Evolutionary conservation across 1,140 invertebrate species (phyloP), one percentile per base, ranked within the genome.

Genomic region (Leptopilina clavipes): DNA sequence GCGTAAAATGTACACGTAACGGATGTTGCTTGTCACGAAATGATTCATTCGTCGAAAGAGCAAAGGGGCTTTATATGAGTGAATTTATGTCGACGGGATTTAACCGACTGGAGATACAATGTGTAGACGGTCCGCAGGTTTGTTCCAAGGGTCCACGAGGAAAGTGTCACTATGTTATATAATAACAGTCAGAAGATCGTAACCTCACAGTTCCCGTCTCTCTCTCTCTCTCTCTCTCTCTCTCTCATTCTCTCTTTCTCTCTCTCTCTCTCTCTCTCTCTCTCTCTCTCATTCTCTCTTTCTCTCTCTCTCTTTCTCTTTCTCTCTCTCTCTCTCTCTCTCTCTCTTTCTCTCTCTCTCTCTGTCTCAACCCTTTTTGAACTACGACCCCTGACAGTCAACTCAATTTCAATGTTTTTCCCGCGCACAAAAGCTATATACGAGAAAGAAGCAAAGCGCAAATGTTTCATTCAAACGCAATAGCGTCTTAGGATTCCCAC

Each of bases 71-170:
- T 54, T 18, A 54, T n/a, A n/a, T 18, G 19, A 19, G 52, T 19
- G 52, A 19, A 54, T 54, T 54, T 54, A 54, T 54, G 17, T 18
- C 52, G 18, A 54, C 17, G 52, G 8, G 52, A 54, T 54, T 54
- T 54, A 18, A 54, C 52, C 52, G 52, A 54, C 52, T 54, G 52
- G n/a, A 54, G 52, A 54, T 19, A 54, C 52, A 54, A 12, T 52
- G 8, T 2, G 25, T 31, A 1, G 25, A 31, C 25, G 25, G 25
- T 31, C 25, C 25, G 19, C 9, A 9, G 52, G 52, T 17, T 10
- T 18, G 19, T 9, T 17, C 5, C 17, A 54, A 19, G n/a, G n/a
- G 25, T 31, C 25, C 25, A 31, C 25, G 25, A n/a, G 25, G 25
- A 31, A 31, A 31, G 25, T 10, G n/a, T 17, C 18, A 19, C n/a